phyloP scores from a whole-genome alignment of 1,140 invertebrate genomes.

The Tetraneura akinire region DNA sequence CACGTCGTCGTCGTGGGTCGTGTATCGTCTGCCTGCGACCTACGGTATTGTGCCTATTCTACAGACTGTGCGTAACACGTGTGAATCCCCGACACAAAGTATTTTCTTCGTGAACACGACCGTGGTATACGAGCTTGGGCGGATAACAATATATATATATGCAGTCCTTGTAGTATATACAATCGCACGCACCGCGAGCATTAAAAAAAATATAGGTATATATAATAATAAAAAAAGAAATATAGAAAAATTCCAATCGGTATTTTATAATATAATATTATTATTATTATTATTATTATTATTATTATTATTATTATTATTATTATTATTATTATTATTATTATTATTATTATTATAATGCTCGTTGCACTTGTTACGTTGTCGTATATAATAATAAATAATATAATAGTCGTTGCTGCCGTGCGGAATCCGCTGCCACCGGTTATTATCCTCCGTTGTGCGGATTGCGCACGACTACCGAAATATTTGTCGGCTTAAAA shows the following conservation, averaged over 20 bases:
- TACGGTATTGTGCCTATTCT: conserved; percentile 36
- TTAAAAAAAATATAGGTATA: conserved; percentile 23
- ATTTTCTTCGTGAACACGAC: conserved; percentile 12
- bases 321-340: not conserved
- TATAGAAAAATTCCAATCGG: conserved; percentile 25
- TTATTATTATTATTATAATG: not conserved
- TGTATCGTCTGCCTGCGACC: conserved; percentile 39
- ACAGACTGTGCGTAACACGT: conserved; percentile 41
- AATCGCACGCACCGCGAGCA: conserved; percentile 14
- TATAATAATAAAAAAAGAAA: conserved; percentile 3
- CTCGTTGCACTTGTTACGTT: conserved; percentile 16
- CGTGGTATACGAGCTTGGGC: conserved; percentile 19
- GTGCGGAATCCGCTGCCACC: not conserved
- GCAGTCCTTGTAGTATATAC: not conserved
- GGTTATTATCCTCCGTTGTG: conserved; percentile 12
- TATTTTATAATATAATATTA: not conserved
- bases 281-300: not conserved
- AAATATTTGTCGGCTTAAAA: conserved; percentile 16
- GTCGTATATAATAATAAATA: too few relatives aligned
- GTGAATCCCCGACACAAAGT: conserved; percentile 49
- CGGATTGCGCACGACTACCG: conserved; percentile 22
- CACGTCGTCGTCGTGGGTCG: conserved; percentile 34
- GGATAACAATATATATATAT: conserved; percentile 12
- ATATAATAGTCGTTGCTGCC: too few relatives aligned
- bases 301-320: conserved; percentile 2